Evolutionary conservation across 2,888 invertebrate species (phyloP), one percentile per base, ranked within the genome.

Genomic region (Platypus cylindrus): DNA sequence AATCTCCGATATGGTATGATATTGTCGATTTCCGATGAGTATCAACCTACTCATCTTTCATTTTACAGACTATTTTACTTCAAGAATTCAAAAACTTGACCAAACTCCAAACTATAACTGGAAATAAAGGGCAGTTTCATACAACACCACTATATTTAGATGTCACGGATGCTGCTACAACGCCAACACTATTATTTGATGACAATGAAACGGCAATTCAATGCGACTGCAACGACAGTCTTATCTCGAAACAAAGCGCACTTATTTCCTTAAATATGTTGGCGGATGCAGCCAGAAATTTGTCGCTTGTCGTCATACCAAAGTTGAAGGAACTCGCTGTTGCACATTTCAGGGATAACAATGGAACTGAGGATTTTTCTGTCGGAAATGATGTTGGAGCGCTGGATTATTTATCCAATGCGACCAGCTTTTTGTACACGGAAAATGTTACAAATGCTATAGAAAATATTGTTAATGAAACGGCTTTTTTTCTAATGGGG

Each of bases 1-100:
- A 69, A 89, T 95, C 43, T 71, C 72, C 48, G 73, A 72, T 28
- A 89, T 87, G 79, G 76, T 75, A 62, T 64, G 48, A 44, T 23
- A 20, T 20, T 20, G 20, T 9, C 9, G 20, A 20, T 20, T 20
- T 5, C 5, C 20, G 20, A 20, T 20, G n/a, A n/a, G n/a, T n/a
- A n/a, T n/a, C n/a, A n/a, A n/a, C n/a, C n/a, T n/a, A n/a, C n/a
- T n/a, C n/a, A n/a, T n/a, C n/a, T n/a, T n/a, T n/a, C n/a, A n/a
- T 22, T 17, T 33, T 37, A 29, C 17, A 38, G 38, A 34, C 37
- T 3, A 30, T 29, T 12, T 15, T 34, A 3, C 23, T 37, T 8
- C 34, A 40, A 22, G 16, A 34, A 26, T 29, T 37, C 12, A 41
- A 37, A 29, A 26, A 37, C 9, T 17, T 35, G 1, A 23, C 37